Conservation (phyloP, 2,888 invertebrate species). For the Dione juno region DNA sequence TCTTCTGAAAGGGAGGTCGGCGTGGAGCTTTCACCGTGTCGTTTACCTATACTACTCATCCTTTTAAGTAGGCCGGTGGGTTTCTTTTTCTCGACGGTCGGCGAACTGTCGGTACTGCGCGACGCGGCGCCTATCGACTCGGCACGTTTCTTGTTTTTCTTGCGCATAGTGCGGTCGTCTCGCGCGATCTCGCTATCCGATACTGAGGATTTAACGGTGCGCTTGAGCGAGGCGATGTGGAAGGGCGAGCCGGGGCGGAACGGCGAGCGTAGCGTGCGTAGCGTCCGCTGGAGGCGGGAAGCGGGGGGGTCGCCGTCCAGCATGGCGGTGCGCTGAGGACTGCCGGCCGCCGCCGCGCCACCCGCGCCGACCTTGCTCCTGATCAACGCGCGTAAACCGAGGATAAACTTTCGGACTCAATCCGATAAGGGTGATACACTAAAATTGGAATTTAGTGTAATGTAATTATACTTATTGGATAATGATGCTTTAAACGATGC, state of each 20-base stretch:
- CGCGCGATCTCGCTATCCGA: constrained; percentile 79
- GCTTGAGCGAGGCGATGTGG: constrained; percentile 78
- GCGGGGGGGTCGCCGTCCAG: constrained; percentile 64
- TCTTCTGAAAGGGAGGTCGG: constrained; percentile 50
- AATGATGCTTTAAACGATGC: constrained; percentile 21
- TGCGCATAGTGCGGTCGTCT: constrained; percentile 80
- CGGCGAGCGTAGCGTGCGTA: constrained; percentile 77
- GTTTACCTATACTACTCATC: constrained; percentile 74
- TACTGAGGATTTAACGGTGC: constrained; percentile 72
- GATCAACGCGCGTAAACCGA: constrained; percentile 63
- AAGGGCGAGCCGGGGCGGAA: constrained; percentile 81
- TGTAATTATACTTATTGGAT: constrained; percentile 44
- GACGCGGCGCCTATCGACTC: constrained; percentile 61
- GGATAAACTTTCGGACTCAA: constrained; percentile 62
- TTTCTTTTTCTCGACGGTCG: constrained; percentile 70
- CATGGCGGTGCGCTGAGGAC: constrained; percentile 67
- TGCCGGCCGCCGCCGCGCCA: constrained; percentile 46
- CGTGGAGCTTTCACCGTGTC: constrained; percentile 61
- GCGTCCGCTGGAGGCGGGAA: constrained; percentile 77
- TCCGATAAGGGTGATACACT: constrained; percentile 48
- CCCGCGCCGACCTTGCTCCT: constrained; percentile 65
- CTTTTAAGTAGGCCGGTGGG: constrained; percentile 65
- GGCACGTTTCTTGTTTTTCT: constrained; percentile 79
- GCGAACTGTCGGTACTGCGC: constrained; percentile 69
- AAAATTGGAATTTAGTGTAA: constrained; percentile 39